Evolutionary conservation across 1,140 invertebrate species (phyloP).

Genomic region (Drosophila ohnishii): DNA sequence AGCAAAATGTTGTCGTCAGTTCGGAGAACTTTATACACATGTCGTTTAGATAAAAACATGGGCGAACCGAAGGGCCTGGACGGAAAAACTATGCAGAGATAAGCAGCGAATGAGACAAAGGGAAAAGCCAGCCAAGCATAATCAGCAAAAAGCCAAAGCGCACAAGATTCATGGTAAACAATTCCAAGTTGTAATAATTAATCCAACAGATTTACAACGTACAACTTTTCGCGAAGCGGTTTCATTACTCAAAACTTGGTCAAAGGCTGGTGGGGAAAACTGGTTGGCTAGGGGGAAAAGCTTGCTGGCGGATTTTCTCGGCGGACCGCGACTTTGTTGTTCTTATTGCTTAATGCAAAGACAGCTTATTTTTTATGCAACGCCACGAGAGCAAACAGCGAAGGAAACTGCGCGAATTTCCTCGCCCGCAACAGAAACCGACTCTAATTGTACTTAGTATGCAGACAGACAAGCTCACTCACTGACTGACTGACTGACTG

Average conservation of each 20-base stretch:
- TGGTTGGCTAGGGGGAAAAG: not conserved
- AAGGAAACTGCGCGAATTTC: constrained; percentile 28
- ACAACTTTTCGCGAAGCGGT: constrained; percentile 59
- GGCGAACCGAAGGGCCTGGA: not conserved
- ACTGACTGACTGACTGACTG: constrained; percentile 32
- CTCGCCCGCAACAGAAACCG: constrained; percentile 32
- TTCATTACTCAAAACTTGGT: constrained; percentile 72
- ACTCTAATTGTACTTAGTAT: constrained; percentile 73
- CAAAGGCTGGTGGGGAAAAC: not conserved
- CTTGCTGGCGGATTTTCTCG: constrained; percentile 30
- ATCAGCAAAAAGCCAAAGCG: constrained; percentile 48
- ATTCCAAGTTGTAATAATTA: constrained; percentile 80
- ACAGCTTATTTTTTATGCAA: constrained; percentile 69
- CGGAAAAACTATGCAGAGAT: constrained; percentile 33
- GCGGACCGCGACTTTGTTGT: constrained; percentile 61
- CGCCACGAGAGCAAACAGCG: constrained; percentile 65
- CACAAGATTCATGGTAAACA: constrained; percentile 69
- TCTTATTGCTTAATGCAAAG: constrained; percentile 53
- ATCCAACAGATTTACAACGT: constrained; percentile 74
- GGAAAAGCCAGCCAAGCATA: constrained; percentile 30
- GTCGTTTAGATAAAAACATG: constrained; percentile 47
- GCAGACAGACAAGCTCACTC: constrained; percentile 37
- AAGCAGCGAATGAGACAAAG: constrained; percentile 38
- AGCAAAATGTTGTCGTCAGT: constrained; percentile 32
- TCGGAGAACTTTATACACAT: constrained; percentile 35